Conservation (phyloP, 2,888 invertebrate species). For the Drosophila siamana region DNA sequence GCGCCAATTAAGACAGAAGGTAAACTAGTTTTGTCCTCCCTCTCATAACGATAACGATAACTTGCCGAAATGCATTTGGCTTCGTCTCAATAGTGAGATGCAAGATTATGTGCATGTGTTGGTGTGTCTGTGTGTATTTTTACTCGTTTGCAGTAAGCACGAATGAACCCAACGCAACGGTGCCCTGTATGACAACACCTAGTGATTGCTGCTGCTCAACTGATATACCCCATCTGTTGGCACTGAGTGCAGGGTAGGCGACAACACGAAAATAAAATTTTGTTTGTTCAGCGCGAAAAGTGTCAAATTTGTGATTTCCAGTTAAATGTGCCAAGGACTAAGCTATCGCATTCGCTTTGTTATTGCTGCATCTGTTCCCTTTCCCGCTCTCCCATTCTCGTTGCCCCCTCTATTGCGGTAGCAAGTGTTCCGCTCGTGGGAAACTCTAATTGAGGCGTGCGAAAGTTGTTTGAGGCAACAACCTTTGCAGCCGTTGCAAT, state of each 20-base stretch:
- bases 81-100: background rate
- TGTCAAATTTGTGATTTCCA: conserved; percentile 31
- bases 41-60: conserved; percentile 18
- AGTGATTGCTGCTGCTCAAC: background rate
- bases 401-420: background rate
- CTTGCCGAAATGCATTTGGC: conserved; percentile 59
- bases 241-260: conserved; percentile 3
- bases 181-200: background rate
- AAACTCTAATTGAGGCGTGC: background rate
- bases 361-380: background rate
- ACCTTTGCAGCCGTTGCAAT: background rate
- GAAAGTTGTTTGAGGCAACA: background rate
- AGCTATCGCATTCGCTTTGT: background rate
- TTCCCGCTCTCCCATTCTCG: too few relatives aligned
- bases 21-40: conserved; percentile 63
- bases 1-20: conserved; percentile 56
- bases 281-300: conserved; percentile 25
- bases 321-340: conserved; percentile 45
- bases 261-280: background rate
- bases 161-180: background rate
- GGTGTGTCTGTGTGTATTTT: background rate
- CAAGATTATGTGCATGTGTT: conserved; percentile 13
- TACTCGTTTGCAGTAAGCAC: conserved; percentile 34
- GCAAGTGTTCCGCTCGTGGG: background rate
- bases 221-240: conserved; percentile 1